These are phyloP conservation scores for Peromyscus attwateri DNA, from an alignment of 2,797 vertebrate genomes.

Conservation along the genomic window DNA sequence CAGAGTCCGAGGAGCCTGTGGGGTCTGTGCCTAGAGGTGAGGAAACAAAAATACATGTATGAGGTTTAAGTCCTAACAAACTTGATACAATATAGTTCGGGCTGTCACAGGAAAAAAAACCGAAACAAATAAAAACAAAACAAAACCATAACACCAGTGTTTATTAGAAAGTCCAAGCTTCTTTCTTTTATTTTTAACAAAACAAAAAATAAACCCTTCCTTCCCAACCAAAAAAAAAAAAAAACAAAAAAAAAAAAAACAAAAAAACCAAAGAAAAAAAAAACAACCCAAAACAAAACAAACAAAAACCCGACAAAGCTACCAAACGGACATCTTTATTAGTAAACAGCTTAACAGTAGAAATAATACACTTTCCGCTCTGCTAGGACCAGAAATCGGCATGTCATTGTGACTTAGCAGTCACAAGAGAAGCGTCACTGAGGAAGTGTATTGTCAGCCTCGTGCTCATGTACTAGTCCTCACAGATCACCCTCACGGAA, in stretches of 20 bases:
- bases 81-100: conserved; percentile 71
- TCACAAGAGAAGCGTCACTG: conserved; percentile 78
- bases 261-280: conserved; percentile 64
- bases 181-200: conserved; percentile 85
- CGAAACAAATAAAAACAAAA: conserved; percentile 79
- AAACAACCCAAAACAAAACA: conserved; percentile 71
- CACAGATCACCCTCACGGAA: conserved; percentile 86
- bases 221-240: conserved; percentile 59
- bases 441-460: conserved; percentile 86
- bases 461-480: conserved; percentile 85
- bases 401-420: conserved; percentile 83
- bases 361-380: conserved; percentile 86
- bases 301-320: conserved; percentile 84
- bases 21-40: conserved; percentile 89
- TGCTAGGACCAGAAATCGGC: conserved; percentile 83
- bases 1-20: conserved; percentile 91
- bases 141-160: conserved; percentile 80
- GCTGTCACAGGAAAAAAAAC: conserved; percentile 86
- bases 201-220: conserved; percentile 59
- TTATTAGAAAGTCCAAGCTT: conserved; percentile 88
- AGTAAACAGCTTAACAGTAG: conserved; percentile 84
- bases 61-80: conserved; percentile 82
- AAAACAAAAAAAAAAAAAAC: conserved; percentile 74
- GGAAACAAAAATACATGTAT: conserved; percentile 85
- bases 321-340: conserved; percentile 85